Evolutionary conservation across 2,888 invertebrate genomes (phyloP), one percentile per base, ranked within the genome.

Genomic region (Kuschelorhynchus macadamiae): DNA sequence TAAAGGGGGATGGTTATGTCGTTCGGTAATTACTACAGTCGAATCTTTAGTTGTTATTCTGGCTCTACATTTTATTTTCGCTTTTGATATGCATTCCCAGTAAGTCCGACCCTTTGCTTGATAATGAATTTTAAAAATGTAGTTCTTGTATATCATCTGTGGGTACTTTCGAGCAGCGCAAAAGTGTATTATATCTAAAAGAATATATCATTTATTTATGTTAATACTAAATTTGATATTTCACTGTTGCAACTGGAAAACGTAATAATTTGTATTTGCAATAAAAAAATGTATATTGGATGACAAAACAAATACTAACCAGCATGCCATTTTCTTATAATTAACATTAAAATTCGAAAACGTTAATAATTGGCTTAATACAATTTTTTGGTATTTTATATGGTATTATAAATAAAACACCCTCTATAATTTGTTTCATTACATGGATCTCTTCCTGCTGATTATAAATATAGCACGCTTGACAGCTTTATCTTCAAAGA

Each of bases 71-170:
- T 72, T 74, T 0, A 71, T 75, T 63, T 72, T 76, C 42, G 63
- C 70, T 30, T 65, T 68, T 7, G 67, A 70, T 2, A 74, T 68
- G 47, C 80, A 80, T 57, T 76, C 75, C 79, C 79, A 81, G 49
- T 77, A 77, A 0, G 77, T 78, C 21, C 75, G 74, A 30, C 73
- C 74, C 14, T 64, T 33, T 63, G 71, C 69, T 57, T 74, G 75
- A 36, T 72, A 75, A 63, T 78, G 74, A 16, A 77, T 76, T 18
- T 75, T 74, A 59, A 71, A 79, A 9, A 70, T 72, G 42, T 76
- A 75, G 25, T 75, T 72, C 49, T 77, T 74, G 16, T 77, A 70
- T 32, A 79, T 74, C 21, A 80, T 71, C 71, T 77, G 74, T 16
- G 75, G 75, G 46, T 73, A 67, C 66, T 73, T 75, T 36, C 71